These are phyloP conservation scores for Danio kyathit DNA, from an alignment of 2,797 vertebrate species.

Conservation along the genomic window DNA sequence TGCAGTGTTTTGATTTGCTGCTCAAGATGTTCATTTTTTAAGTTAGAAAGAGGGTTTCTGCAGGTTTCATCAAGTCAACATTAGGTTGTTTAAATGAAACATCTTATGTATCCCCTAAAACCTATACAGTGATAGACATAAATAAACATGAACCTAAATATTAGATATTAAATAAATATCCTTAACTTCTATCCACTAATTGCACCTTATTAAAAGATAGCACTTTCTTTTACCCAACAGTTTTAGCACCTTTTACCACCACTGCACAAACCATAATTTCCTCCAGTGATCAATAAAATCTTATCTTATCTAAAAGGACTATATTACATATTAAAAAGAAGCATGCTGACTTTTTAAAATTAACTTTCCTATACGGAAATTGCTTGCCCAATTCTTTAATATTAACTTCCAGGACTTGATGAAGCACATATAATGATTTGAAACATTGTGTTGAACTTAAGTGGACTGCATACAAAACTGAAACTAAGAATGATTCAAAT, in stretches of 20 bases:
- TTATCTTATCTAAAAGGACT: conserved; percentile 24
- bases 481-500: background rate
- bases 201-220: background rate
- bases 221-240: background rate
- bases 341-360: background rate
- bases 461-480: background rate
- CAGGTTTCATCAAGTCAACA: too few species aligned
- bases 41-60: too few species aligned
- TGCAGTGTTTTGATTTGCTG: background rate
- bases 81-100: too few species aligned
- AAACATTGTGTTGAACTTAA: background rate
- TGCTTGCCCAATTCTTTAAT: background rate
- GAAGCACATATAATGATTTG: background rate
- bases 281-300: conserved; percentile 11
- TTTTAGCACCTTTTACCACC: background rate
- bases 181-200: background rate
- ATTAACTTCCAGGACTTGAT: background rate
- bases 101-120: too few species aligned
- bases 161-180: background rate
- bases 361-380: background rate
- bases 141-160: too few species aligned
- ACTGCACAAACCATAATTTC: conserved; percentile 4
- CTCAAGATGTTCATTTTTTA: background rate
- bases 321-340: background rate
- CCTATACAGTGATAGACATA: too few species aligned